These are phyloP conservation scores for Oreonectes daqikongensis DNA, from an alignment of 2,797 vertebrate species.

Conservation along the genomic window DNA sequence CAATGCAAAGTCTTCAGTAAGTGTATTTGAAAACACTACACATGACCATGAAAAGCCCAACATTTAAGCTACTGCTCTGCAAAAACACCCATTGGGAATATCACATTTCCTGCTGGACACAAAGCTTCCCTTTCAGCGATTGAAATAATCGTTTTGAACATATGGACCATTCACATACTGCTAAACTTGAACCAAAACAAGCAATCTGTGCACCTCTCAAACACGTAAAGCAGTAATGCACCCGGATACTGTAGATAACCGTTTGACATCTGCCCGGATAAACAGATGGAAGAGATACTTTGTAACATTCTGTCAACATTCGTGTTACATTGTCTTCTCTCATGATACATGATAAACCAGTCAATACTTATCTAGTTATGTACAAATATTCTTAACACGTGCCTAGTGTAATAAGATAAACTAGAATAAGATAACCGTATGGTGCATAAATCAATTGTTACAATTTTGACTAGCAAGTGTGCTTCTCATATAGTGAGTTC, in stretches of 20 bases:
- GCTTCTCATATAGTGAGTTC: neutral
- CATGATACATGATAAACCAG: too few relatives aligned
- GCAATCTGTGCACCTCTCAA: constrained; percentile 40
- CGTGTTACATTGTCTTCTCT: neutral
- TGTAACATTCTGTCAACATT: constrained; percentile 9
- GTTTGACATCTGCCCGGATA: neutral
- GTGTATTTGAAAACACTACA: neutral
- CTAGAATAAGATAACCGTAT: neutral
- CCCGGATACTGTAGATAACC: neutral
- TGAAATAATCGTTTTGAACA: constrained; percentile 20
- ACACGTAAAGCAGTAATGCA: neutral
- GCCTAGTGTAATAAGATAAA: too few relatives aligned
- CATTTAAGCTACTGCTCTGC: constrained; percentile 5
- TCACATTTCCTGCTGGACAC: constrained; percentile 40
- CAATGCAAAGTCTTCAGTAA: neutral
- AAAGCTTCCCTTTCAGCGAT: constrained; percentile 41
- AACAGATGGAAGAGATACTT: neutral
- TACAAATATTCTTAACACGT: neutral
- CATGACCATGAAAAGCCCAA: constrained; percentile 14
- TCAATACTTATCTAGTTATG: neutral
- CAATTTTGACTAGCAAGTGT: neutral
- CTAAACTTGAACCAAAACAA: constrained; percentile 11
- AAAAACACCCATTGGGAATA: constrained; percentile 17
- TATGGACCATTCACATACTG: constrained; percentile 23
- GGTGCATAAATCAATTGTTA: neutral